Evolutionary conservation across 2,797 vertebrate genomes (phyloP), one percentile per base, ranked within the genome.

Genomic region (Mus spretus): DNA sequence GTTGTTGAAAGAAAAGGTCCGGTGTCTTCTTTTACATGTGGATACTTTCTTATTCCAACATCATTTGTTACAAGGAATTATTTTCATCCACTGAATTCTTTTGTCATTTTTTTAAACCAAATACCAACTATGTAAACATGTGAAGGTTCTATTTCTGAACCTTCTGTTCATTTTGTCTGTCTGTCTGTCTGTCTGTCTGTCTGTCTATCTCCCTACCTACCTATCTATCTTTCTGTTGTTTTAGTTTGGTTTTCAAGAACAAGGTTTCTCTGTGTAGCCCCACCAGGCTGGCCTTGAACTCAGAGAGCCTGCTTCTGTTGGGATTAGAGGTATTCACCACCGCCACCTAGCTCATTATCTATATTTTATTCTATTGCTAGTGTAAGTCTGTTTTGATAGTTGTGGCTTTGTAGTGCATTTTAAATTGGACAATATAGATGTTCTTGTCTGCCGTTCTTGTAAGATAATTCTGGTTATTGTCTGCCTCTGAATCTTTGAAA

Each of bases 11-110:
- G n/a, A 53, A 53, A 28, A 24, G 31, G 6, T 34, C 44, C 2
- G 12, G 4, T 26, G 47, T 44, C 10, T 78, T 81, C 47, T 85
- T 97, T 81, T 70, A 47, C 50, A 37, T 90, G 22, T 95, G 34
- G 4, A 37, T 57, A 19, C 53, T 78, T 67, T 55, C 20, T 90
- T 82, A 44, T 88, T 22, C 31, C n/a, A 37, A 11, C 81, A 90
- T 87, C 81, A 83, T 90, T 90, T 61, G 24, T 97, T 85, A 24
- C 59, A 93, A 59, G 74, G 26, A 86, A 3, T 44, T 61, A 22
- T 92, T 97, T 97, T 83, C 6, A 22, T 57, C 37, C 11, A 28
- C 90, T 53, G 67, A 82, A 63, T 82, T 85, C 10, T 78, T 95
- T 93, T 55, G 6, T 63, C 11, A 83, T 80, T 82, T 82, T 78